phyloP scores from a whole-genome alignment of 30 jellyfish, hydroid and myxozoan genomes.

The Turritopsis rubra region DNA sequence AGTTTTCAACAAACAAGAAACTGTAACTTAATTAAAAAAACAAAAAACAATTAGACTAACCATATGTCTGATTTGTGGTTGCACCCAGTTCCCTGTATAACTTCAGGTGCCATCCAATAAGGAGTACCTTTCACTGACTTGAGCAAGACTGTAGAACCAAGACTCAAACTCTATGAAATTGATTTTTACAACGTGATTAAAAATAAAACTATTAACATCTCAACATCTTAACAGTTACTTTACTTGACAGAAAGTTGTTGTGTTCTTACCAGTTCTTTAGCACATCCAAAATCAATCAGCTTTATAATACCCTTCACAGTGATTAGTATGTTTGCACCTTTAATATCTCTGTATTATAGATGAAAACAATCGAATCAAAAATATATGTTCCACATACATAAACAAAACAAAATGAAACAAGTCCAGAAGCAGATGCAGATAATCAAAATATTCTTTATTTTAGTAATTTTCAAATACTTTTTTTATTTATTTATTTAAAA shows the following conservation, averaged over 20 bases:
- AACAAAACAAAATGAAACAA: background rate
- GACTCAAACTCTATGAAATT: slow-evolving; percentile 48
- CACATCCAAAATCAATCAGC: slow-evolving; percentile 92
- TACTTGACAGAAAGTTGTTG: too few relatives aligned
- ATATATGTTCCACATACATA: too few relatives aligned
- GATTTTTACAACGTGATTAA: background rate
- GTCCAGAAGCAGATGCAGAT: too few relatives aligned
- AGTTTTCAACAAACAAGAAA: too few relatives aligned
- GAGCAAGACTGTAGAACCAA: slow-evolving; percentile 28
- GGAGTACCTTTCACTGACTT: slow-evolving; percentile 85
- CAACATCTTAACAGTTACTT: too few relatives aligned
- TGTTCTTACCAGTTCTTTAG: slow-evolving; percentile 77
- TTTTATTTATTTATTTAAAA: too few relatives aligned
- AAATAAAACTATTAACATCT: too few relatives aligned
- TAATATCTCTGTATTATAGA: slow-evolving; percentile 66
- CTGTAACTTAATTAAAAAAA: background rate
- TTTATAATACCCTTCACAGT: slow-evolving; percentile 66
- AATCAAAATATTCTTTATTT: too few relatives aligned
- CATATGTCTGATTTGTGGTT: slow-evolving; percentile 72
- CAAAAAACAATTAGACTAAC: slow-evolving; percentile 24
- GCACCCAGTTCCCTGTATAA: slow-evolving; percentile 63
- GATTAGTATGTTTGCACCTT: slow-evolving; percentile 74
- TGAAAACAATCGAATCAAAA: too few relatives aligned
- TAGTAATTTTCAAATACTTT: too few relatives aligned
- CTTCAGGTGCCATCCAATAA: slow-evolving; percentile 97